Evolutionary conservation across 1,140 invertebrate genomes (phyloP).

Genomic region (Camponotus vicinus): DNA sequence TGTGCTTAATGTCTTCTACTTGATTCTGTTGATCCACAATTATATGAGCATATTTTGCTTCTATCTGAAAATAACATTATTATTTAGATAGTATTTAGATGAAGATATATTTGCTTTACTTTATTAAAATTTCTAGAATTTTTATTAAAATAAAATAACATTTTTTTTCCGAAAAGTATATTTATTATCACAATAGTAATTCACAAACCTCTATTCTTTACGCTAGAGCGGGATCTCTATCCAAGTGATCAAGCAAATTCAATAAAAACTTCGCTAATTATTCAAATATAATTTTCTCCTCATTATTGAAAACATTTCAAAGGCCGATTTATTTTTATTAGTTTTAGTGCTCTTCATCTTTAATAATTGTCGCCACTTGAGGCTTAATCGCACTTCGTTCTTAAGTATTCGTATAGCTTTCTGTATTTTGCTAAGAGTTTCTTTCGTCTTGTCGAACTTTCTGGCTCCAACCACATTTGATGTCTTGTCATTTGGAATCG

Average conservation of each 20-base stretch:
- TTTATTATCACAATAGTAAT: conserved; percentile 22
- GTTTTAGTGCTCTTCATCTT: conserved; percentile 82
- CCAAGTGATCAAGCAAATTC: conserved; percentile 84
- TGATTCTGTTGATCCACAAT: conserved; percentile 88
- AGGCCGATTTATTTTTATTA: conserved; percentile 85
- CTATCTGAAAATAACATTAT: conserved; percentile 85
- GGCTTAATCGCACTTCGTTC: conserved; percentile 81
- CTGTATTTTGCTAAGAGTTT: conserved; percentile 85
- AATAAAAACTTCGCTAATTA: conserved; percentile 81
- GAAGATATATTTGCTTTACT: conserved; percentile 6
- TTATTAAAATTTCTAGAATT: neutral
- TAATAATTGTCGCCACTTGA: conserved; percentile 87
- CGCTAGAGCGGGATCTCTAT: conserved; percentile 84
- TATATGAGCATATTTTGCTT: conserved; percentile 89
- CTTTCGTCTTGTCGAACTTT: conserved; percentile 90
- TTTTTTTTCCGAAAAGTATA: neutral
- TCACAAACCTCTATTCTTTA: conserved; percentile 85
- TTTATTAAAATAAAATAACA: neutral
- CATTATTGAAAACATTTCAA: conserved; percentile 87
- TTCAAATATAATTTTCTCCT: conserved; percentile 85
- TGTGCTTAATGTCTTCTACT: conserved; percentile 89
- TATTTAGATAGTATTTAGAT: neutral
- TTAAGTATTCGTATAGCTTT: conserved; percentile 88
- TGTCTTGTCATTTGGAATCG: conserved; percentile 91
- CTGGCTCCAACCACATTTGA: conserved; percentile 96